Base-by-base conservation (phyloP, 2,888 invertebrate species). In the Auanema sp. region DNA sequence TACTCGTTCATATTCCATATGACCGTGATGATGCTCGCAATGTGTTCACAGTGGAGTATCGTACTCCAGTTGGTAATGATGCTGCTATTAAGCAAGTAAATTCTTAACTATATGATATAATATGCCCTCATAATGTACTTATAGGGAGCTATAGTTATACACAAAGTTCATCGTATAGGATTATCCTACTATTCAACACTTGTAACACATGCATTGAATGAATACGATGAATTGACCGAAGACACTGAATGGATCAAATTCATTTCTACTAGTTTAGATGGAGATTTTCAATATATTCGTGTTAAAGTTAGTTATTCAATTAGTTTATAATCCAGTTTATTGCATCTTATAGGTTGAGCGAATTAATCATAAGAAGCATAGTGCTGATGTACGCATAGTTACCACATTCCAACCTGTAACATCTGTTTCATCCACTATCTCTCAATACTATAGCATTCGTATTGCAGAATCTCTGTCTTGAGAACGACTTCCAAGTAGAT, bases 221-320 rank as follows among this genome's bases (percentile, higher is more conserved):
- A 75, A 18, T 78, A 60, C 23, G 78, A 81, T 56, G 81, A 81
- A 56, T 50, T 81, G 24, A 72, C 75, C 5, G 78, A 66, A 54
- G 78, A 75, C 49, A 76, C 78, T 1, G 81, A 81, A 68, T 82
- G 81, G 81, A 71, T 79, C 21, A 68, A 70, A 11, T 80, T 80
- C 57, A 23, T 69, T 23, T 42, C 60, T 16, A 49, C 64, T 42
- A 61, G 54, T 43, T 60, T 62, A 24, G 42, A 59, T 58, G 59
- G 57, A 11, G 56, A 55, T 23, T 68, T 68, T 59, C 65, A 68
- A 50, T 68, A 60, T 42, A 68, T 68, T 57, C 61, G 68, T 23
- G 60, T 68, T 10, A 68, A 68, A 33, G 68, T 68, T 43, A 33
- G 50, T 58, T 23, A 33, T 33, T 33, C 33, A 33, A 33, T 33